Evolutionary conservation across 2,888 invertebrate species (phyloP), one percentile per base, ranked within the genome.

Genomic region (Heliconius aoede): DNA sequence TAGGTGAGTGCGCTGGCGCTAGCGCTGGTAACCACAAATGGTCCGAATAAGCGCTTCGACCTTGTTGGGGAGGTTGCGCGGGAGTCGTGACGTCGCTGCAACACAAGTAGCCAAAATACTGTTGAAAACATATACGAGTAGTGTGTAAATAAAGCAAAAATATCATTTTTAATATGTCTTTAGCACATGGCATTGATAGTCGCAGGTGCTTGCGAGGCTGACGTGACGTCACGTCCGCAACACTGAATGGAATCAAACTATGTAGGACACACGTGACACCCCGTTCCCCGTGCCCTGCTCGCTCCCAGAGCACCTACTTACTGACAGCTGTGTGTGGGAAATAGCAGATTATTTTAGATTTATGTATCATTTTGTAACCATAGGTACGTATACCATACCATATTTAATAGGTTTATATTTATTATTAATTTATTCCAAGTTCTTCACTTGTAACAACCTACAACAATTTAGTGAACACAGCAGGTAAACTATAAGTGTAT

Each of bases 221-320:
- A 83, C 85, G 87, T 92, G 90, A 93, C 89, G 87, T 93, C 92
- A 92, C 90, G 88, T 88, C 86, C 86, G 85, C 83, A 81, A 80
- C 84, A 84, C 88, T 91, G 90, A 90, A 91, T 91, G 91, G 88
- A 87, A 87, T 87, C 87, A 84, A 88, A 86, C 86, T 90, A 92
- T 93, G 91, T 92, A 91, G 92, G 92, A 88, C 93, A 93, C 94
- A 93, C 93, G 93, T 94, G 93, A 90, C 91, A 85, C 84, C 83
- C 81, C 21, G 60, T 58, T 72, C 81, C 85, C 83, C 84, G 81
- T 84, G 77, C 80, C 78, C 77, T 80, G 78, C 81, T 77, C 77
- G 80, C 78, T 72, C 80, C 69, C 79, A 72, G 74, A 80, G 82
- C 80, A 80, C 76, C 90, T 92, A 92, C 93, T 93, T 91, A 90